Conservation (phyloP, 1,140 invertebrate species). For the Kradibia gibbosae region DNA sequence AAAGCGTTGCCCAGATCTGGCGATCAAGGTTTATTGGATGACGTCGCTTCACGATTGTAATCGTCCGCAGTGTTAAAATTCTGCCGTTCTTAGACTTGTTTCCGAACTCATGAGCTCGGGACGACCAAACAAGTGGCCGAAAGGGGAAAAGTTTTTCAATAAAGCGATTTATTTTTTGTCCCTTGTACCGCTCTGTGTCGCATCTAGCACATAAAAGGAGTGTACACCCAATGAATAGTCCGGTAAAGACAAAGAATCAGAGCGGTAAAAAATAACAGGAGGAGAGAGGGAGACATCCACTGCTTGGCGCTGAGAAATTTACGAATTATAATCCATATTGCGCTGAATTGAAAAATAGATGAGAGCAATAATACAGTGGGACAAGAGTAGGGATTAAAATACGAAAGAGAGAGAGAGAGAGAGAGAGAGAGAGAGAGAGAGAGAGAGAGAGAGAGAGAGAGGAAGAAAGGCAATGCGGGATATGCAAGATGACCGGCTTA, state of each 20-base stretch:
- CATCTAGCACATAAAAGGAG: background rate
- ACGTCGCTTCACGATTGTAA: background rate
- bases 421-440: background rate
- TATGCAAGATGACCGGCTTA: background rate
- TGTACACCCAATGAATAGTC: background rate
- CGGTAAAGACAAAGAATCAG: background rate
- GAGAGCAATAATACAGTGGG: background rate
- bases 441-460: background rate
- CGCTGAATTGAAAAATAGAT: constrained; percentile 21
- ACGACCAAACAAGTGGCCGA: background rate
- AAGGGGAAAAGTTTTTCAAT: background rate
- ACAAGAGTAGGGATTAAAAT: constrained; percentile 38
- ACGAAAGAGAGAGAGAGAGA: constrained; percentile 17
- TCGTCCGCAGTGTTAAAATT: background rate
- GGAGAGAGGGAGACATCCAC: background rate
- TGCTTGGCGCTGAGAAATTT: constrained; percentile 23
- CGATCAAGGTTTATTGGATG: background rate
- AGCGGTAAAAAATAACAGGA: constrained; percentile 1
- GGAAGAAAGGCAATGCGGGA: constrained; percentile 20
- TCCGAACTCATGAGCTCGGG: background rate
- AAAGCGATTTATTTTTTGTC: constrained; percentile 26
- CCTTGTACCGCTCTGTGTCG: background rate
- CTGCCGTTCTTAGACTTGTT: background rate
- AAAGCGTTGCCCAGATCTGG: no score
- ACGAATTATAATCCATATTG: constrained; percentile 35